phyloP scores from a whole-genome alignment of 2,888 invertebrate genomes.

The Cerastoderma edule region DNA sequence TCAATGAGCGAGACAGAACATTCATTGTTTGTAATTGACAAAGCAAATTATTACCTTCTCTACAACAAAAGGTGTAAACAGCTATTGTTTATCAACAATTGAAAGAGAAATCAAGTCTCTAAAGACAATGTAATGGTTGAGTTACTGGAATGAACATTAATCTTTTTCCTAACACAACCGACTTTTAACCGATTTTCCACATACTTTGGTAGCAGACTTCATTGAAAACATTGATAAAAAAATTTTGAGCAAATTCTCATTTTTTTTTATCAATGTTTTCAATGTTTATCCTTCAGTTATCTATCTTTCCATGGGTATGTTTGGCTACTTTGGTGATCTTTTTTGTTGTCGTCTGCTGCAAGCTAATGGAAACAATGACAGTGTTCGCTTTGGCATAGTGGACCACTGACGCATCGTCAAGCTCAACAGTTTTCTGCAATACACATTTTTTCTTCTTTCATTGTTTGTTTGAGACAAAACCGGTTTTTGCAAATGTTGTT shows the following conservation, averaged over 20 bases:
- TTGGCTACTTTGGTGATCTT: too few relatives aligned
- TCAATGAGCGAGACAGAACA: constrained; percentile 14
- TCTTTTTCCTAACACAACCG: neutral
- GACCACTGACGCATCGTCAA: too few relatives aligned
- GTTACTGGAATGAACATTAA: constrained; percentile 8
- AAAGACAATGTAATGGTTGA: constrained; percentile 4
- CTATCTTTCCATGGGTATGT: too few relatives aligned
- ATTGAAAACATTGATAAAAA: constrained; percentile 4
- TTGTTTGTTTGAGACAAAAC: too few relatives aligned
- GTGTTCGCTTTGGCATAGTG: too few relatives aligned
- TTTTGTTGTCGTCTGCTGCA: neutral
- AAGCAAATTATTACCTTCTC: constrained; percentile 14
- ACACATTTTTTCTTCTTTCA: too few relatives aligned
- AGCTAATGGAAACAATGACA: too few relatives aligned
- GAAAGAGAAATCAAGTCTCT: neutral
- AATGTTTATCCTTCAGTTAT: too few relatives aligned
- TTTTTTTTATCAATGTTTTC: neutral
- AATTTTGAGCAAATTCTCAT: neutral
- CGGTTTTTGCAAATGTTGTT: neutral
- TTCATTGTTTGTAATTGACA: neutral
- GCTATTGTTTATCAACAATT: constrained; percentile 1
- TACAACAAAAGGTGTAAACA: constrained; percentile 11
- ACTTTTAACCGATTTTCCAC: neutral
- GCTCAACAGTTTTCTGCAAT: too few relatives aligned
- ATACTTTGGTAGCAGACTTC: neutral